Conservation (phyloP, 2,888 invertebrate genomes). For the Chironomus tentans region DNA sequence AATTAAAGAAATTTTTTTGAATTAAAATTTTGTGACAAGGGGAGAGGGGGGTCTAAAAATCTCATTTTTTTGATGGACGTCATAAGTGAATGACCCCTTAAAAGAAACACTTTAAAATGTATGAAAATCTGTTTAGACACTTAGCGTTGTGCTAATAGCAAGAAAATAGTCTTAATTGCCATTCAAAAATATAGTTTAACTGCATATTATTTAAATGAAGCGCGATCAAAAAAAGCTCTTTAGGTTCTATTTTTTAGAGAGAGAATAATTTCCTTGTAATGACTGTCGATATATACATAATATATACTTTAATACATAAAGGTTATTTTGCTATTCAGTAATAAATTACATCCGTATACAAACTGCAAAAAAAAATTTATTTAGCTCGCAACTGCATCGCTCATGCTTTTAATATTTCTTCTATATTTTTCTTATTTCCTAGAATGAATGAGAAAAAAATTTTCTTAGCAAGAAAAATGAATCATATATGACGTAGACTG, state of each 20-base stretch:
- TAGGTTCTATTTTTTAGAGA: neutral
- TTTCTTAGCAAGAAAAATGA: too few species aligned
- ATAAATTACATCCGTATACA: neutral
- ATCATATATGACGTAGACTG: too few species aligned
- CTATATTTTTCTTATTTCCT: neutral
- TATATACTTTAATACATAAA: neutral
- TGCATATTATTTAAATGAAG: neutral
- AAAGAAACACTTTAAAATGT: neutral
- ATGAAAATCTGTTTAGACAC: neutral
- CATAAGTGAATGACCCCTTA: too few species aligned
- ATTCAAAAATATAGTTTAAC: neutral
- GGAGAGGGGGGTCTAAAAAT: too few species aligned
- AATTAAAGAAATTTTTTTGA: too few species aligned
- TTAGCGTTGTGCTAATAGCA: neutral
- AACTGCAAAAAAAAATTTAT: neutral
- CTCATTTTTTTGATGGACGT: too few species aligned
- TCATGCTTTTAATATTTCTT: neutral
- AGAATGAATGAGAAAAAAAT: neutral
- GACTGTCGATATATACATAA: neutral
- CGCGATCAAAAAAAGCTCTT: neutral
- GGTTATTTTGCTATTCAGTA: neutral
- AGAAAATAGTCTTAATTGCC: conserved; percentile 12
- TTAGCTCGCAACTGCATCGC: neutral
- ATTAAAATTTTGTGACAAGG: too few species aligned
- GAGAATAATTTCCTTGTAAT: neutral